Base-by-base conservation (phyloP, 1,140 invertebrate species). In the Vanessa atalanta region DNA sequence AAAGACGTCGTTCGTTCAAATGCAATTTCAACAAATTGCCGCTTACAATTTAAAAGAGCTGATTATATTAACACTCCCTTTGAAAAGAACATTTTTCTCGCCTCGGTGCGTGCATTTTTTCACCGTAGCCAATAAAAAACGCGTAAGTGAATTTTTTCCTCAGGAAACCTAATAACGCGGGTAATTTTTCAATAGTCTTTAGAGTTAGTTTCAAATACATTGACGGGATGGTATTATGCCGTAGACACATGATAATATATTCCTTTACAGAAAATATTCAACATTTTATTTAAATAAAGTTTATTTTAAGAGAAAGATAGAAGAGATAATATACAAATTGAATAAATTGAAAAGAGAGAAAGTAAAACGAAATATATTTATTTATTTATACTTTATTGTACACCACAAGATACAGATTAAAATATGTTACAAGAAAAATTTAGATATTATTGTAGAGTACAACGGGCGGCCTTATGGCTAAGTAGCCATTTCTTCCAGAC, bases 171-270 rank as follows among this genome's bases (percentile, higher is more conserved):
- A 91, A 91, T 91, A 91, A 90, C 79, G 87, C 80, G 77, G 82
- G 89, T 89, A 90, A 91, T 91, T 91, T 91, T 91, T 91, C 89
- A 91, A 91, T 89, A 88, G 86, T 75, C 83, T 78, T 82, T 70
- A 64, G 75, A 72, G 80, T 81, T 71, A 75, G 76, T 81, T 82
- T 67, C 72, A 72, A 69, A 75, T 77, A 83, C 79, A 79, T 88
- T 84, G 31, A 37, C 76, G 83, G 84, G 87, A 86, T 65, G 81
- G 77, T 53, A 16, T 78, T 81, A 86, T 86, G 81, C 75, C 78
- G 37, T 51, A 48, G 57, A 43, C 9, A 43, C 8, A 43, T 9
- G 3, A 31, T 31, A 31, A 31, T 31, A 31, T 20, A 31, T 31
- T 2, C 26, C 3, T 31, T 31, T 43, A 3, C 3, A 43, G 8